Base-by-base conservation (phyloP, 2,888 invertebrate species). In the Dysmachus trigonus region DNA sequence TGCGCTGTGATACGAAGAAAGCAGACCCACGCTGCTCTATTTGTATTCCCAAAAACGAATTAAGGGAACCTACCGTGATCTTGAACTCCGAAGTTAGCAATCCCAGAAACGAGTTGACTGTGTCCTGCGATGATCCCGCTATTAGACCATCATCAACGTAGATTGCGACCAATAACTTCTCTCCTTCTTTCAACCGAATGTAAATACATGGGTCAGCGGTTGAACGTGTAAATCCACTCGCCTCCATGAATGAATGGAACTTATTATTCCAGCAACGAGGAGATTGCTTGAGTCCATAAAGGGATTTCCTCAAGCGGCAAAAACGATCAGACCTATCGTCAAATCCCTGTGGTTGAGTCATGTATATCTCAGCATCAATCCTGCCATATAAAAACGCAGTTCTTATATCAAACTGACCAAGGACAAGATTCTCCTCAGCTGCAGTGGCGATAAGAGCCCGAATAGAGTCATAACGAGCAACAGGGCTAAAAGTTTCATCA, bases 121-220 rank as follows among this genome's bases (percentile, higher is more conserved):
- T n/a, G 10, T 83, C 62, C 13, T 51, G 53, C 27, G 27, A 27
- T 53, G 53, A 53, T 18, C 83, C 71, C 5, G 83, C 83, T 22
- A 83, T 53, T 10, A 83, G 83, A 30, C 62, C 62, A 53, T 53
- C 83, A 53, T 83, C 83, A 13, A 83, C 83, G 30, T 83, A 83
- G 62, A 83, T 83, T n/a, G n/a, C n/a, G n/a, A n/a, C n/a, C n/a
- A n/a, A n/a, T n/a, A n/a, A n/a, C n/a, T n/a, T n/a, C n/a, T 35
- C 30, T 51, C 15, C 15, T 33, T 22, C 62, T 7, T 51, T 31
- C n/a, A 18, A 18, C 18, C 30, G 8, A 15, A 83, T n/a, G 31
- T 53, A 83, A 30, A 83, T 27, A n/a, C 35, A 83, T 30, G 83
- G 83, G 31, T 62, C 83, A 7, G 83, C 51, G 7, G 83, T 83